These are phyloP conservation scores for Rhodophaea formosa DNA, from an alignment of 2,888 invertebrate genomes.

Conservation along the genomic window DNA sequence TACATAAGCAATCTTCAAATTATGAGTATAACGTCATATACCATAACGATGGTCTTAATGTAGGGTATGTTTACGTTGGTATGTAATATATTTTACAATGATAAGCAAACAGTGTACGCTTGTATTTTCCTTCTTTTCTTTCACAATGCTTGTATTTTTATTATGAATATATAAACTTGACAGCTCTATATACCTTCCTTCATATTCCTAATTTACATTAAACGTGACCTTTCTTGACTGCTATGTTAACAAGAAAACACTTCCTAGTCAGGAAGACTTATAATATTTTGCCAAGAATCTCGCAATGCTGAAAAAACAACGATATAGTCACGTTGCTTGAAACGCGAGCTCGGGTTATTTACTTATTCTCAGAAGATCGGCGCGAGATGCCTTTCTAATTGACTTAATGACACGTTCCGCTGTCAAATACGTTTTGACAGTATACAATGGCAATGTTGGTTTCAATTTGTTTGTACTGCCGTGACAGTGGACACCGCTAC, in stretches of 20 bases:
- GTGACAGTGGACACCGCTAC: constrained; percentile 17
- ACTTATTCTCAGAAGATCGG: background rate
- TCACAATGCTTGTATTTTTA: too few relatives aligned
- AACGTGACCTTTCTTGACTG: background rate
- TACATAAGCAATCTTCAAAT: background rate
- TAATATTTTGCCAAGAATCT: constrained; percentile 10
- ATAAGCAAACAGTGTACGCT: background rate
- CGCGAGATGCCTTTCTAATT: background rate
- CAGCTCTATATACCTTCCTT: too few relatives aligned
- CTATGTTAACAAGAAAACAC: background rate
- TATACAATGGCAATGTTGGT: background rate
- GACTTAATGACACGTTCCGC: background rate
- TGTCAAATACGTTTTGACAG: background rate
- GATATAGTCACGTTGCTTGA: constrained; percentile 7
- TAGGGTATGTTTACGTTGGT: background rate
- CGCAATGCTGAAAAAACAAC: background rate
- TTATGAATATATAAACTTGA: too few relatives aligned
- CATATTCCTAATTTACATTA: too few relatives aligned
- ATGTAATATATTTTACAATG: background rate
- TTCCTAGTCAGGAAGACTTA: background rate
- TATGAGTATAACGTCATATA: constrained; percentile 1
- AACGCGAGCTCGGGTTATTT: constrained; percentile 4
- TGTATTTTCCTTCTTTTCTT: too few relatives aligned
- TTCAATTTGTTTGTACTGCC: constrained; percentile 2
- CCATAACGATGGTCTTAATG: background rate